Percentiles rank a stretch among this genome's conserved stretches.
phyloP scores from a whole-genome alignment of 2,888 invertebrate species.

The Syrista parreyssii region DNA sequence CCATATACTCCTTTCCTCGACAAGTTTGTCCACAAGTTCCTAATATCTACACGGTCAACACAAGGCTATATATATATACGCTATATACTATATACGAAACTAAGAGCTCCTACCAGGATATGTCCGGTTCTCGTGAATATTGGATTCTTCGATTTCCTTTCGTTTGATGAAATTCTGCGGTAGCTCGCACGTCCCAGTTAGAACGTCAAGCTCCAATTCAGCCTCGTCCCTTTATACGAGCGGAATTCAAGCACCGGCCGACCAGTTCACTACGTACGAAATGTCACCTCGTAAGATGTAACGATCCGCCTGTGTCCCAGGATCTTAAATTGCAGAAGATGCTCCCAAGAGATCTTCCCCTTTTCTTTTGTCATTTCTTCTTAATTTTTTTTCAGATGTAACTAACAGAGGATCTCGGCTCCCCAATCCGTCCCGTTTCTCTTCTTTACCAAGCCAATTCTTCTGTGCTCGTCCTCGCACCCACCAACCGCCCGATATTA shows the following conservation, averaged over 20 bases:
- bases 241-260: too few species aligned
- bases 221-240: too few species aligned
- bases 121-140: constrained; percentile 16
- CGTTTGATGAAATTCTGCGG: constrained; percentile 22
- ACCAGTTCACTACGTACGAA: too few species aligned
- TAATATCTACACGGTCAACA: neutral
- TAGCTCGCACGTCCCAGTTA: neutral
- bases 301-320: constrained; percentile 4
- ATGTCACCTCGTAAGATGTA: too few species aligned
- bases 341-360: neutral
- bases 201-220: too few species aligned
- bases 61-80: neutral
- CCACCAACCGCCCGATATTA: constrained; percentile 9
- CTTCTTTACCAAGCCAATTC: too few species aligned
- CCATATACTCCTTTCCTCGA: too few species aligned
- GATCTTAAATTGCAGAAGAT: neutral
- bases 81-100: neutral
- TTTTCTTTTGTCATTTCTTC: neutral
- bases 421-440: too few species aligned
- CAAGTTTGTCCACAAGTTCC: neutral
- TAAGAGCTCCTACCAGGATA: neutral
- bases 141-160: constrained; percentile 23
- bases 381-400: neutral
- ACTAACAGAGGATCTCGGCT: neutral
- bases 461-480: too few species aligned